Percentiles rank a stretch among this genome's conserved stretches.
These are phyloP conservation scores for Rotaria macrura DNA, from an alignment of 2,888 invertebrate genomes.

Conservation along the genomic window DNA sequence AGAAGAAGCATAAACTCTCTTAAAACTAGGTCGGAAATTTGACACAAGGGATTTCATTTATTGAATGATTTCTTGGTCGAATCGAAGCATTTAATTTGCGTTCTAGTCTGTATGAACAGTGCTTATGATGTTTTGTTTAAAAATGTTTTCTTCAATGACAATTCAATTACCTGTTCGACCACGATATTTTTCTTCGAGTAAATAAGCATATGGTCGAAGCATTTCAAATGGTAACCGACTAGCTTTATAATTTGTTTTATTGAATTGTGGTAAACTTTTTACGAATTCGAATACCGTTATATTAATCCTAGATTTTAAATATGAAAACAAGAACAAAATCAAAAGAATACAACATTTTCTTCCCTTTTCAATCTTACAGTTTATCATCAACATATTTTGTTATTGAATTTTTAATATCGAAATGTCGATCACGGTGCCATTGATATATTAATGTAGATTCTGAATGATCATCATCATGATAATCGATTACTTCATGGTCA, in stretches of 20 bases:
- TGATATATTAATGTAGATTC: not conserved
- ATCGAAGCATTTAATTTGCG: no score
- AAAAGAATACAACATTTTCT: no score
- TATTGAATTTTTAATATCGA: not conserved
- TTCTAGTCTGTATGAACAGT: no score
- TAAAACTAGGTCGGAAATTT: no score
- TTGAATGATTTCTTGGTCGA: no score
- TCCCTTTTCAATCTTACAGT: not conserved
- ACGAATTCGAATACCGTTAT: not conserved
- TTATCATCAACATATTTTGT: conserved; percentile 1
- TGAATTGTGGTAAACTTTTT: not conserved
- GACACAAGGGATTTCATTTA: no score
- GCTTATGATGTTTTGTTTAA: no score
- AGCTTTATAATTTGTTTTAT: not conserved
- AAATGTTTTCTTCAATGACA: no score
- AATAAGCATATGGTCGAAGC: not conserved
- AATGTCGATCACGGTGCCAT: not conserved
- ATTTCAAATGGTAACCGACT: not conserved
- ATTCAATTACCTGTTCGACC: not conserved
- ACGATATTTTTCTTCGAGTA: conserved; percentile 7
- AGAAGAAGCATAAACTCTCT: no score
- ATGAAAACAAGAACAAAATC: not conserved
- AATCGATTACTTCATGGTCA: not conserved
- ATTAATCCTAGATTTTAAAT: not conserved
- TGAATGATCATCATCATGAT: not conserved